These are phyloP conservation scores for Magallana ariakensis DNA, from an alignment of 1,140 invertebrate genomes.

Conservation along the genomic window DNA sequence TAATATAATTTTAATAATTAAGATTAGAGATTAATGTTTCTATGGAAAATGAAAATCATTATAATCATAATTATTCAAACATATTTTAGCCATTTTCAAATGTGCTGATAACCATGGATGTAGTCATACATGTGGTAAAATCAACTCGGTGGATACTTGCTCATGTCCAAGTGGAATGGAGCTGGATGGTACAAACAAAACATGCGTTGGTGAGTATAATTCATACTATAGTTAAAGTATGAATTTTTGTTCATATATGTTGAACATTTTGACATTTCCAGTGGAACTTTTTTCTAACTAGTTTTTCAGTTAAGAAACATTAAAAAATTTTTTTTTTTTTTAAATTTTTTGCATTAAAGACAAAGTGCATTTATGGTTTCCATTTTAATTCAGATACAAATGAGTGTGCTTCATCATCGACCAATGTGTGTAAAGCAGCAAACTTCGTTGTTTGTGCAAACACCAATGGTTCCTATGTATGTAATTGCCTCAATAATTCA, in stretches of 20 bases:
- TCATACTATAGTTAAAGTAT: no score
- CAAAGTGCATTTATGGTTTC: neutral
- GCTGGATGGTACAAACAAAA: neutral
- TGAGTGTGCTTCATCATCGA: conserved; percentile 51
- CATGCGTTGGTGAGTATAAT: neutral
- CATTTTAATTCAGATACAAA: conserved; percentile 63
- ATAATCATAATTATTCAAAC: no score
- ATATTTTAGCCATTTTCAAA: neutral
- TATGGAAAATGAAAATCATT: no score
- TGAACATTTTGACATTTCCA: no score
- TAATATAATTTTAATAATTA: no score
- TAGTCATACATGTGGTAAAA: conserved; percentile 48
- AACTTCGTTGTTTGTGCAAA: conserved; percentile 62
- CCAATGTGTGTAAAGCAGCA: conserved; percentile 41
- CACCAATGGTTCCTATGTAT: conserved; percentile 52
- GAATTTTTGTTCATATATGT: no score
- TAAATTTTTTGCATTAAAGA: no score
- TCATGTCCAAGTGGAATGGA: conserved; percentile 44
- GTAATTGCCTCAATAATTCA: conserved; percentile 53
- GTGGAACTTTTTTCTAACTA: no score
- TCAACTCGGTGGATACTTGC: conserved; percentile 48
- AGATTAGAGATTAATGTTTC: no score
- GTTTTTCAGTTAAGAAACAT: no score
- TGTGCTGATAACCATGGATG: conserved; percentile 40
- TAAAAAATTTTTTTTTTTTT: no score